phyloP scores from a whole-genome alignment of 2,888 invertebrate genomes.

The Sinelater perroti region DNA sequence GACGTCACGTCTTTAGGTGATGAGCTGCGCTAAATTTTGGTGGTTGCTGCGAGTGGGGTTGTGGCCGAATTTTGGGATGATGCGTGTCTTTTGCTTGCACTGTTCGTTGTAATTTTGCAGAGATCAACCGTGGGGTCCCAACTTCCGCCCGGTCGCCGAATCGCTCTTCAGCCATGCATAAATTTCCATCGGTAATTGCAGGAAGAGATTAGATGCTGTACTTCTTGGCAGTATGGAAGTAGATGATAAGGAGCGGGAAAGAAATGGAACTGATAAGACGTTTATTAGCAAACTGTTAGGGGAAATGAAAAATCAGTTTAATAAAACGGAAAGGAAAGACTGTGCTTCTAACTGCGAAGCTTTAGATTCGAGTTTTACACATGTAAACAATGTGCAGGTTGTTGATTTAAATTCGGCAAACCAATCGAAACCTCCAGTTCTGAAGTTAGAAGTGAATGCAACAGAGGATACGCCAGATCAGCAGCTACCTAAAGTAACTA shows the following conservation, averaged over 20 bases:
- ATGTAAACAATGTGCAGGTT: background rate
- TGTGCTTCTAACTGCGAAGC: conserved; percentile 11
- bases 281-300: conserved; percentile 55
- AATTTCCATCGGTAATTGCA: conserved; percentile 8
- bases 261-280: conserved; percentile 32
- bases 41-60: conserved; percentile 1
- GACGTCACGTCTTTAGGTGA: background rate
- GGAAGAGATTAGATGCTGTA: conserved; percentile 13
- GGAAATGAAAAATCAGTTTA: conserved; percentile 58
- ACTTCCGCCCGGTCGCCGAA: background rate
- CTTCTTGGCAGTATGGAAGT: conserved; percentile 30
- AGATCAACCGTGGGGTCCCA: background rate
- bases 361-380: background rate
- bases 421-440: conserved; percentile 1
- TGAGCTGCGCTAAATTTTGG: background rate
- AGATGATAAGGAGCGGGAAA: conserved; percentile 32
- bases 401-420: background rate
- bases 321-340: conserved; percentile 60
- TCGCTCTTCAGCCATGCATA: conserved; percentile 1
- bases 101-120: background rate
- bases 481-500: background rate
- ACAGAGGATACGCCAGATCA: background rate
- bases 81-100: background rate
- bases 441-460: conserved; percentile 4
- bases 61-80: background rate